Conservation (phyloP, 2,888 invertebrate species). For the Myopa testacea region DNA sequence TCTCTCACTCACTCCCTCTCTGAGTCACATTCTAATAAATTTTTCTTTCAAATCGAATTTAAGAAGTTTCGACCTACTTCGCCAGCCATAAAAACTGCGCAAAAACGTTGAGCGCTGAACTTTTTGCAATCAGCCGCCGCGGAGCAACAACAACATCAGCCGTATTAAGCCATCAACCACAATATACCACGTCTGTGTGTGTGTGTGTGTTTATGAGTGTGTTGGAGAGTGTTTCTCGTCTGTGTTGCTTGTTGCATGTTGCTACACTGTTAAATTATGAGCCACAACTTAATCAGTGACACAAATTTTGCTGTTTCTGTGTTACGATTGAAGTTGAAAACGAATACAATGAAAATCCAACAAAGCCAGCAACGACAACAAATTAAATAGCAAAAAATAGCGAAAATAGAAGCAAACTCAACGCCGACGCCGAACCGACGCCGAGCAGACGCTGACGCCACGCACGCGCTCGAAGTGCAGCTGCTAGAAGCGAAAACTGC, state of each 20-base stretch:
- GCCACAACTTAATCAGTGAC: conserved; percentile 27
- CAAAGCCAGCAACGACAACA: not conserved
- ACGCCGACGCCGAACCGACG: not conserved
- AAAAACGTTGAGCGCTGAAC: not conserved
- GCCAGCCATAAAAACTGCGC: not conserved
- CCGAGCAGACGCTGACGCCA: not conserved
- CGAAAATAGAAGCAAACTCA: not conserved
- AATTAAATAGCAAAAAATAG: not conserved
- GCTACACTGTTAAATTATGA: conserved; percentile 14
- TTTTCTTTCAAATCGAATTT: not conserved
- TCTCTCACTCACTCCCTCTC: no score
- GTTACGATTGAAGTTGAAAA: not conserved
- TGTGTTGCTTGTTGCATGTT: conserved; percentile 19
- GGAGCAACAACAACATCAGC: conserved; percentile 2
- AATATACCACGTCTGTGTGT: not conserved
- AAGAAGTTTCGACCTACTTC: not conserved
- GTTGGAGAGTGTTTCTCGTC: no score
- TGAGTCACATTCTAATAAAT: not conserved
- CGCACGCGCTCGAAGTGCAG: not conserved
- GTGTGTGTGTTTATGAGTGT: not conserved
- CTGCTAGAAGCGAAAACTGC: conserved; percentile 2
- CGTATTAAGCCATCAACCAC: conserved; percentile 1
- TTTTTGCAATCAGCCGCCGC: not conserved
- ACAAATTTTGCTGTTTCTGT: conserved; percentile 28
- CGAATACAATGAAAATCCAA: not conserved